Conservation (phyloP, 2,888 invertebrate genomes). For the Rhingia campestris region DNA sequence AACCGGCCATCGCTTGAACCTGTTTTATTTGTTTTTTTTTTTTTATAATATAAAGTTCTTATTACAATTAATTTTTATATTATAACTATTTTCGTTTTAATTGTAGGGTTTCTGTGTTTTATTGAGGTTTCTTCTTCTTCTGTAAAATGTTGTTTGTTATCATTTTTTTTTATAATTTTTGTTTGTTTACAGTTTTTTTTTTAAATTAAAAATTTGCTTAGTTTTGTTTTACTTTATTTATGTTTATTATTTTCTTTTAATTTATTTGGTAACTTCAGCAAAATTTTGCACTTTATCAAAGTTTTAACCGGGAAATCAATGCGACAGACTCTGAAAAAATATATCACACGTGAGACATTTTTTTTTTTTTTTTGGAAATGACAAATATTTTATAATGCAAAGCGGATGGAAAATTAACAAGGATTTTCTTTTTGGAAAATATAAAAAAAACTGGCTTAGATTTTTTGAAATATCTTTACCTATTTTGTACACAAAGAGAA, state of each 20-base stretch:
- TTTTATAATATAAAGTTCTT: slow-evolving; percentile 49
- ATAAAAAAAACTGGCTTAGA: not conserved
- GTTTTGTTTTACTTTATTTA: slow-evolving; percentile 56
- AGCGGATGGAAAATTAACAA: slow-evolving; percentile 11
- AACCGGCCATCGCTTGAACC: slow-evolving; percentile 49
- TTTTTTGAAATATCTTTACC: slow-evolving; percentile 28
- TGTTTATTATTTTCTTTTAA: slow-evolving; percentile 68
- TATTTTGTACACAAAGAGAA: slow-evolving; percentile 21
- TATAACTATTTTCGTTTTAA: slow-evolving; percentile 51
- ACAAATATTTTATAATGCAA: slow-evolving; percentile 13
- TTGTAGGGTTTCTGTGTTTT: slow-evolving; percentile 50
- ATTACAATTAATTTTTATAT: slow-evolving; percentile 60
- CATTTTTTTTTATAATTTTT: slow-evolving; percentile 20
- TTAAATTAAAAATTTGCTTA: slow-evolving; percentile 73
- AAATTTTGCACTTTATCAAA: slow-evolving; percentile 80
- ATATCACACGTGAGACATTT: slow-evolving; percentile 54
- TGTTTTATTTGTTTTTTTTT: slow-evolving; percentile 22
- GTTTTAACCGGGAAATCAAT: slow-evolving; percentile 80
- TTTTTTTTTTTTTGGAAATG: not conserved
- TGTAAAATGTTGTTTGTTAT: slow-evolving; percentile 53
- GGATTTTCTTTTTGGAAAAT: slow-evolving; percentile 27
- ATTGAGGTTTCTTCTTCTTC: slow-evolving; percentile 49
- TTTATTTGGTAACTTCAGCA: slow-evolving; percentile 77
- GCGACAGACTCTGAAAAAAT: slow-evolving; percentile 80
- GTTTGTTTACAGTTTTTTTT: slow-evolving; percentile 63